phyloP scores from a whole-genome alignment of 2,888 invertebrate genomes.

The Geotrupes spiniger region DNA sequence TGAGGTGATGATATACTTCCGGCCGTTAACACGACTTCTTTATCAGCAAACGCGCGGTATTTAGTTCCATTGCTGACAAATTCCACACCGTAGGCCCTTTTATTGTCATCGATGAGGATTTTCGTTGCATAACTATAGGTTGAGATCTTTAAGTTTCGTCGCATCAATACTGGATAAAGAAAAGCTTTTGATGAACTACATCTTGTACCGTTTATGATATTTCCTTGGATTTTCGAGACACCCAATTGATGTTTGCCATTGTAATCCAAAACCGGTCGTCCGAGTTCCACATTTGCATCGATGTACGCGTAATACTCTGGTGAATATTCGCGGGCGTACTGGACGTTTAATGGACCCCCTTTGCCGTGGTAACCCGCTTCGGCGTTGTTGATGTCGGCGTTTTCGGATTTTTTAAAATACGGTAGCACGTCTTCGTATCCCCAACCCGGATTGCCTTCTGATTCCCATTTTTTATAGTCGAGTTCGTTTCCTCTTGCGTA shows the following conservation, averaged over 20 bases:
- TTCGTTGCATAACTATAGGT: slow-evolving; percentile 66
- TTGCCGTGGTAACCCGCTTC: slow-evolving; percentile 64
- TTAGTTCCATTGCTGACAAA: slow-evolving; percentile 59
- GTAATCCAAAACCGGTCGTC: slow-evolving; percentile 66
- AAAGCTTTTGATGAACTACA: slow-evolving; percentile 77
- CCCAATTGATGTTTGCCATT: slow-evolving; percentile 64
- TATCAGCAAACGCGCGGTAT: slow-evolving; percentile 57
- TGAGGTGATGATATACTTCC: slow-evolving; percentile 81
- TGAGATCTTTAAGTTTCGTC: slow-evolving; percentile 67
- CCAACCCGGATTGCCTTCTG: slow-evolving; percentile 75
- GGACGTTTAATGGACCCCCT: slow-evolving; percentile 65
- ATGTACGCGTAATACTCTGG: slow-evolving; percentile 61
- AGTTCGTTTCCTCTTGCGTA: slow-evolving; percentile 72
- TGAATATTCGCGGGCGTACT: slow-evolving; percentile 59
- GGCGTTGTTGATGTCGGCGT: slow-evolving; percentile 57
- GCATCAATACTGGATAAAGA: slow-evolving; percentile 61
- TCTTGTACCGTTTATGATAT: slow-evolving; percentile 65
- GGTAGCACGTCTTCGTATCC: slow-evolving; percentile 65
- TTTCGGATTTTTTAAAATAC: slow-evolving; percentile 74
- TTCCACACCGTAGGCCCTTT: slow-evolving; percentile 62
- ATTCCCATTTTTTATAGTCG: slow-evolving; percentile 76
- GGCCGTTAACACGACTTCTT: slow-evolving; percentile 73
- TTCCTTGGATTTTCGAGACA: slow-evolving; percentile 66
- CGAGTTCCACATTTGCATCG: slow-evolving; percentile 63
- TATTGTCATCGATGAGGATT: slow-evolving; percentile 60